Evolutionary conservation across 2,797 vertebrate species (phyloP), one percentile per base, ranked within the genome.

Genomic region (Muscicapa comitata): DNA sequence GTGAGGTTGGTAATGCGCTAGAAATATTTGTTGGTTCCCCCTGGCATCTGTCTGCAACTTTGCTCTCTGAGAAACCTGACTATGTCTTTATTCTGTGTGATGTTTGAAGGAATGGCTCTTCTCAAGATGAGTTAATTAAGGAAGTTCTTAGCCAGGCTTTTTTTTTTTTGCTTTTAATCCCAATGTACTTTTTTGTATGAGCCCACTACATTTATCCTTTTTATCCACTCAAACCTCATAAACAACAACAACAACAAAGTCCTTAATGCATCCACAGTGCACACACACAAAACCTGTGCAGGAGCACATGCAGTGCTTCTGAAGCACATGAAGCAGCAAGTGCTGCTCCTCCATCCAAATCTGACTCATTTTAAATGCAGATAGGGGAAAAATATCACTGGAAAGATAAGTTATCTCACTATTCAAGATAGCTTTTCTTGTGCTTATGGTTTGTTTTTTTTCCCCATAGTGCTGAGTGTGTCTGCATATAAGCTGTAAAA

Each of bases 361-460:
- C 54, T 62, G 35, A 33, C 76, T 83, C 57, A 90, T 88, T 90
- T 94, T 65, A 91, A 83, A 88, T 94, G 94, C 73, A 88, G 79
- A 86, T 58, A 0, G 28, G 66, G 1, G 2, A 15, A 24, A 76
- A 42, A 55, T 31, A 82, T 57, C 68, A 21, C 57, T 81, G 76
- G 23, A 47, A 86, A 96, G 90, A 90, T 78, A 96, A 84, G 53
- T 80, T 71, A 80, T 74, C 43, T 0, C 8, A 4, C 29, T 68
- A 3, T 28, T 91, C 59, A 88, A 92, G 88, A 86, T 33, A 59
- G 68, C 42, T 92, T 50, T 85, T 3, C 17, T 66, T 83, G 62
- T 40, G 3, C 40, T 54, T 14, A 7, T 37, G 62, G 53, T 4
- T 14, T n/a, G n/a, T 48, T 21, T 57, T 21, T 61, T 43, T 2